Conservation (phyloP, 2,113 vertebrate genomes). For the Notothenia coriiceps region DNA sequence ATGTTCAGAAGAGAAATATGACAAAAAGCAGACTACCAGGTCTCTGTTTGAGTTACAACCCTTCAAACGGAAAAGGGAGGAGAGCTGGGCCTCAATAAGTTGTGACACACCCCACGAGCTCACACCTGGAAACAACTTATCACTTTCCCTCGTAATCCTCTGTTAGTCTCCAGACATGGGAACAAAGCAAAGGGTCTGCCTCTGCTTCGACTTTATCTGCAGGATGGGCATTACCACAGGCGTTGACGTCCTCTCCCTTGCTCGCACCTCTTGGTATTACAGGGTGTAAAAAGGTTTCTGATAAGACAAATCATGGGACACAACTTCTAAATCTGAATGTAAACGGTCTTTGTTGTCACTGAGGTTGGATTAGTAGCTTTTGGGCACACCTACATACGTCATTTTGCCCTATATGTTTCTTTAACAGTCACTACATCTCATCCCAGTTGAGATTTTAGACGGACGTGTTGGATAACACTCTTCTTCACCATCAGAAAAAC, state of each 20-base stretch:
- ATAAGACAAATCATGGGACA: slow-evolving; percentile 54
- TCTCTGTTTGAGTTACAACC: slow-evolving; percentile 13
- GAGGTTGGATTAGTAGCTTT: slow-evolving; percentile 40
- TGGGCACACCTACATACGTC: slow-evolving; percentile 7
- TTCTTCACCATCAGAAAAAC: neutral
- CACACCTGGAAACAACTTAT: slow-evolving; percentile 72
- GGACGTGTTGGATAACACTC: neutral
- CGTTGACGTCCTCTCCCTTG: slow-evolving; percentile 61
- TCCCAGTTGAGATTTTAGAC: neutral
- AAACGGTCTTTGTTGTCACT: slow-evolving; percentile 16
- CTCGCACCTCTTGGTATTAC: slow-evolving; percentile 42
- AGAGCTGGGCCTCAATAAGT: slow-evolving; percentile 25
- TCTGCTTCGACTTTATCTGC: slow-evolving; percentile 67
- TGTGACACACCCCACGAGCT: slow-evolving; percentile 45
- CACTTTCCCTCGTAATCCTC: slow-evolving; percentile 39
- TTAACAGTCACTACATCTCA: neutral
- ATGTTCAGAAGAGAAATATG: slow-evolving; percentile 4
- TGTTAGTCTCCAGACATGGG: slow-evolving; percentile 51
- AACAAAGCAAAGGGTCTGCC: slow-evolving; percentile 53
- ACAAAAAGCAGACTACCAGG: neutral
- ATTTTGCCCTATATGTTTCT: slow-evolving; percentile 8
- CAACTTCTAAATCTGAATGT: slow-evolving; percentile 42
- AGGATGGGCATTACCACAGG: slow-evolving; percentile 79
- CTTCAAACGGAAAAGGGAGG: slow-evolving; percentile 33
- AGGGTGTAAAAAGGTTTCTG: slow-evolving; percentile 70